Base-by-base conservation (phyloP, 2,888 invertebrate genomes). In the Incurvaria masculella region DNA sequence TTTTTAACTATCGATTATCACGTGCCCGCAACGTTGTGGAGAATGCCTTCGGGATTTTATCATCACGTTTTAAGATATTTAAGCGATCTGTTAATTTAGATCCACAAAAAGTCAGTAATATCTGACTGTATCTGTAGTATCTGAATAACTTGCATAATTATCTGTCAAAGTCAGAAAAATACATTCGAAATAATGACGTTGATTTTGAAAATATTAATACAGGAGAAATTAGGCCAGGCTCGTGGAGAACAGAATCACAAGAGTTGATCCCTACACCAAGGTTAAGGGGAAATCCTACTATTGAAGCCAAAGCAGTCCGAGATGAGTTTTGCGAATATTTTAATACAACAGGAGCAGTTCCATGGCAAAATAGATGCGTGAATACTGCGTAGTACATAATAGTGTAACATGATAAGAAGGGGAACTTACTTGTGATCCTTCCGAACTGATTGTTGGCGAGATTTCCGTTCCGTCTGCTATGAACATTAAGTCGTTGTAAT, bases 201-300 rank as follows among this genome's bases (percentile, higher is more conserved):
- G 46, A 46, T 39, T 46, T 46, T 42, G 47, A 47, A 42, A 47
- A 42, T 42, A 47, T 42, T 47, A n/a, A n/a, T n/a, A n/a, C n/a
- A n/a, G n/a, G n/a, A n/a, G n/a, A n/a, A n/a, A n/a, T n/a, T n/a
- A n/a, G 47, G 47, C 47, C 47, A 47, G 42, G 42, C 42, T 42
- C 42, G 47, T 42, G 42, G 47, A 47, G 47, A 47, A 47, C 47
- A 42, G 47, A 47, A 47, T 47, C 42, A 47, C 47, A 47, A 47
- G 27, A 46, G 42, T 47, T 47, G 47, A 47, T 47, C 42, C 33
- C 47, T 47, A 42, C 27, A 42, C 47, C 42, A 47, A 47, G 47
- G 42, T 47, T 47, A 47, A 47, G 47, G 47, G 47, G 47, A 47
- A 47, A 47, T 47, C 47, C 47, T 42, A 47, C 47, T 47, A 47